Base-by-base conservation (phyloP, 2,113 vertebrate species). In the Corythoichthys intestinalis region DNA sequence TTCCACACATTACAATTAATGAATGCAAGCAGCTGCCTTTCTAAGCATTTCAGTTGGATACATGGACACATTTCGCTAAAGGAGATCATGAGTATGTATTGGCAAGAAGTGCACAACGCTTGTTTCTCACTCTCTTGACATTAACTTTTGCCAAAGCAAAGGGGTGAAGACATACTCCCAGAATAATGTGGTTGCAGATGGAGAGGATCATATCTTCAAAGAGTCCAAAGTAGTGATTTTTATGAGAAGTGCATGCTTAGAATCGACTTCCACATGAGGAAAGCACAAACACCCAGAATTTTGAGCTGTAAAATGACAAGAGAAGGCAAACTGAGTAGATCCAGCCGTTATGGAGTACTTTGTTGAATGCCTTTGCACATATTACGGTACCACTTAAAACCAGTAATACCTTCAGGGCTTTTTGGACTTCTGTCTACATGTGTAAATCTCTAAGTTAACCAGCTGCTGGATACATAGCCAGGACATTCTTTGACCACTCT, bases 121-220 rank as follows among this genome's bases (percentile, higher is more conserved):
- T 88, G 83, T 87, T 83, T 86, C 28, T 11, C 50, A 77, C 80
- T 73, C 70, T 84, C 62, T 68, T 68, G 75, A 77, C 62, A 86
- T 82, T 80, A 82, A 83, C 47, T 74, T 80, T 78, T 82, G 79
- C 84, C 84, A 83, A 81, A 88, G 77, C 78, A 79, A 86, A 73
- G 37, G 72, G 84, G 50, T 50, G 66, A 85, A 79, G 83, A 88
- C 85, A 85, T 80, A 85, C 80, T 79, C 79, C 79, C 52, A 82
- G 76, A 83, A 79, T 57, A 71, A 85, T 68, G 81, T 67, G 71
- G 74, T 72, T 75, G 74, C 86, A 88, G 83, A 89, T 91, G 88
- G 85, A 82, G 81, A 79, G 78, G 77, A 86, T 87, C 81, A 79
- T 79, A 87, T 87, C 84, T 89, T 89, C 79, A 88, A 88, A 88